Evolutionary conservation across 1,140 invertebrate species (phyloP).

Genomic region (Amphibalanus amphitrite): DNA sequence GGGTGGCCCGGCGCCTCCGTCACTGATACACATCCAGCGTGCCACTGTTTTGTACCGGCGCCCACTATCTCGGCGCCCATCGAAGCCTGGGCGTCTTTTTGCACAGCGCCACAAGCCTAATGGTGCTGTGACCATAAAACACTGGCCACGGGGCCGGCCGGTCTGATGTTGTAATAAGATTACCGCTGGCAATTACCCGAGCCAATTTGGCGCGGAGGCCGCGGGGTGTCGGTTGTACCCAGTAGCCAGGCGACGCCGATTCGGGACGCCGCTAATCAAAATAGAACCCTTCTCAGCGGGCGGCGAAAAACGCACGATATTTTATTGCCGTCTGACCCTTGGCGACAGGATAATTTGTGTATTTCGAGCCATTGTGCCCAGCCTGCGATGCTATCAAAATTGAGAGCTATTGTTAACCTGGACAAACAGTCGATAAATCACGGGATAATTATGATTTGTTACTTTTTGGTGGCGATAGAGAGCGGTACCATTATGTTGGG

Average conservation of each 20-base stretch:
- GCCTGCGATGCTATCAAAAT: not conserved
- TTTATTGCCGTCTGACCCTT: not conserved
- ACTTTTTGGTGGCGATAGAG: not conserved
- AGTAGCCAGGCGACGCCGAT: not conserved
- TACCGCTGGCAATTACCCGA: not conserved
- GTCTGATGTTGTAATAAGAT: not conserved
- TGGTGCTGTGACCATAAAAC: not conserved
- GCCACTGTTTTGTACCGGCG: not conserved
- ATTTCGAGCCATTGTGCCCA: not conserved
- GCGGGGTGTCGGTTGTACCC: not conserved
- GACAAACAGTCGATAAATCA: not conserved
- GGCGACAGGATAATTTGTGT: constrained; percentile 1
- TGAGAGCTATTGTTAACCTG: not conserved
- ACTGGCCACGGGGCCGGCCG: not conserved
- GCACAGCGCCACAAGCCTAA: not conserved
- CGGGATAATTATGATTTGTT: not conserved
- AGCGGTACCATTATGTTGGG: not conserved
- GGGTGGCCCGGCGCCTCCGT: too few species aligned
- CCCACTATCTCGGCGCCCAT: not conserved
- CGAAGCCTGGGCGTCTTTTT: not conserved
- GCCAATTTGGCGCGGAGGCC: not conserved
- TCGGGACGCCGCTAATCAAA: not conserved
- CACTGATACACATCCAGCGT: not conserved
- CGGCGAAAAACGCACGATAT: not conserved
- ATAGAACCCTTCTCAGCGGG: constrained; percentile 1